Evolutionary conservation across 2,888 invertebrate genomes (phyloP).

Genomic region (Conomelus anceps): DNA sequence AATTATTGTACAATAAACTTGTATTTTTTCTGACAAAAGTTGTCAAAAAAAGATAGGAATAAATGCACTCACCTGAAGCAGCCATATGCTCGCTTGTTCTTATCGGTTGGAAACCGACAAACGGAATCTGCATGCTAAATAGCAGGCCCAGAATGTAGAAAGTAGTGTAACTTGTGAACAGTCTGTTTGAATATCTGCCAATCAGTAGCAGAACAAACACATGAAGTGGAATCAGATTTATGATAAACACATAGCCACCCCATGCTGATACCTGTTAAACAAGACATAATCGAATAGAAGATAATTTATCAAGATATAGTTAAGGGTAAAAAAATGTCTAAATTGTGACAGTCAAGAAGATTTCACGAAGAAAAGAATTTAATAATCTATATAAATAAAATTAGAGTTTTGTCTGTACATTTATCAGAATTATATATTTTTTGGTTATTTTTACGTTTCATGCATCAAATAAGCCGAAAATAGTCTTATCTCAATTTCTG

Average conservation of each 20-base stretch:
- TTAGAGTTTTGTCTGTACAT: too few species aligned
- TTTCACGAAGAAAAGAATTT: too few species aligned
- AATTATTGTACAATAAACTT: too few species aligned
- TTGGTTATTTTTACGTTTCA: too few species aligned
- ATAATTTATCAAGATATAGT: slow-evolving; percentile 14
- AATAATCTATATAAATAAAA: too few species aligned
- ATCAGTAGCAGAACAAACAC: slow-evolving; percentile 90
- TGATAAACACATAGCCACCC: slow-evolving; percentile 99
- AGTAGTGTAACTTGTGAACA: slow-evolving; percentile 92
- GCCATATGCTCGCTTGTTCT: slow-evolving; percentile 99
- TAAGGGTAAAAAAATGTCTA: background rate
- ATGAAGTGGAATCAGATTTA: slow-evolving; percentile 96
- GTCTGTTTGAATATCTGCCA: slow-evolving; percentile 87
- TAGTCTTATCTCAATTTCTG: too few species aligned
- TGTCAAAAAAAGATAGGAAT: background rate
- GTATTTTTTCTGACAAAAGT: background rate
- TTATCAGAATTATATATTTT: too few species aligned
- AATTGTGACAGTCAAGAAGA: too few species aligned
- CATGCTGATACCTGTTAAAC: slow-evolving; percentile 83
- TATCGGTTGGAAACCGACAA: slow-evolving; percentile 97
- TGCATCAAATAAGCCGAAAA: too few species aligned
- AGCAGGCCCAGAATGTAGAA: slow-evolving; percentile 94
- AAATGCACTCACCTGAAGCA: slow-evolving; percentile 63
- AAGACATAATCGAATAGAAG: background rate
- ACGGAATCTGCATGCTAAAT: slow-evolving; percentile 95